Evolutionary conservation across 2,113 vertebrate genomes (phyloP), one percentile per base, ranked within the genome.

Genomic region (Nothocercus julius): DNA sequence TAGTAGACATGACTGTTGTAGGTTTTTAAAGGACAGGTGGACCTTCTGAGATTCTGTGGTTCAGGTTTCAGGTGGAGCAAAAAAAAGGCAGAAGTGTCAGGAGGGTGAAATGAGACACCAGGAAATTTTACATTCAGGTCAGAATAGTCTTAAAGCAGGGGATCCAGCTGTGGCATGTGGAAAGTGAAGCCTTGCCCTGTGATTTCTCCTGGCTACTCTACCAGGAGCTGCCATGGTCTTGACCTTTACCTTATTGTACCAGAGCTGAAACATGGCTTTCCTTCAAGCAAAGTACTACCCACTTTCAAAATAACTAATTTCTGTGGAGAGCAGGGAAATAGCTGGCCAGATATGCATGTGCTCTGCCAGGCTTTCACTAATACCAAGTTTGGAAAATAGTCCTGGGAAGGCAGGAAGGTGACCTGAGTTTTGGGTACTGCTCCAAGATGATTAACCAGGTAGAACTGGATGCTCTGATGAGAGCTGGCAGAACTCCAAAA

Each of bases 1-100:
- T 49, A 24, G 45, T 5, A 38, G 30, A 49, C 0, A 0, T 74
- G 59, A 49, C 10, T 63, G 64, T 9, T 30, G 10, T 3, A 25
- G 25, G 2, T 8, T 76, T 81, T 66, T 25, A 58, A 9, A 32
- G 42, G 64, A 81, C 13, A 78, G 14, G 44, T 88, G 30, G 17
- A 25, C 2, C 11, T 11, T 6, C 44, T 42, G 53, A 16, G 8
- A 64, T 4, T 5, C 11, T 5, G 11, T 44, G 34, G 13, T 64
- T 85, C 42, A 11, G 15, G 13, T 51, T 79, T 76, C 9, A 68
- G 10, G 20, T 61, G 42, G 79, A 27, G 51, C n/a, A 49, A 54
- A 3, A 49, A 45, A 89, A 63, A 56, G 13, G 12, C 34, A 34
- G 1, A 0, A 21, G 30, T 36, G 32, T 66, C 63, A 40, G 42